A percentile compares a stretch with the other conserved stretches of the same genome.
Conservation (phyloP, 2,797 vertebrate genomes). For the Meda fulgida region DNA sequence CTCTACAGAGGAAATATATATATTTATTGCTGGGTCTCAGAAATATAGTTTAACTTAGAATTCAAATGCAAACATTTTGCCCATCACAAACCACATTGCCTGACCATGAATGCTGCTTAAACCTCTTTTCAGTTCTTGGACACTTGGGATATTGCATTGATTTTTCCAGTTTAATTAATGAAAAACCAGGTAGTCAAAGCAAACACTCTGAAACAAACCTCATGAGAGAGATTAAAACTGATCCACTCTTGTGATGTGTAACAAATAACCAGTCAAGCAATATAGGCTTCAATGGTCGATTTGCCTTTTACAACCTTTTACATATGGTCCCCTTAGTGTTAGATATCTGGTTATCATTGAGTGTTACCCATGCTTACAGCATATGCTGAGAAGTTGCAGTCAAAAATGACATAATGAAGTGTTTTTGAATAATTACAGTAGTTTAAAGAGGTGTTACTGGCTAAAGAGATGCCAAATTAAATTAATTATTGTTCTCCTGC, state of each 20-base stretch:
- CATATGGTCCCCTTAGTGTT: not conserved
- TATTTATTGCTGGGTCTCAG: not conserved
- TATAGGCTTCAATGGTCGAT: not conserved
- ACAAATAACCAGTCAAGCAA: not conserved
- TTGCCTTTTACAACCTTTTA: not conserved
- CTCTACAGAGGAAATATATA: not conserved
- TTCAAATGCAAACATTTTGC: not conserved
- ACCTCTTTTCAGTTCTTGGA: not conserved
- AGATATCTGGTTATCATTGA: not conserved
- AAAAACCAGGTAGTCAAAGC: not conserved
- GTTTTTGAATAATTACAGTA: constrained; percentile 17
- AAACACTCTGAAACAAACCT: not conserved
- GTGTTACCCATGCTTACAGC: not conserved
- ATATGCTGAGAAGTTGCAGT: not conserved
- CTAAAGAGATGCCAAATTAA: constrained; percentile 35
- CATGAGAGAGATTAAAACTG: not conserved
- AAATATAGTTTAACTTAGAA: not conserved
- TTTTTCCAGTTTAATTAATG: not conserved
- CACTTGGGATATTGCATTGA: not conserved
- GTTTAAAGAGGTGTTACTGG: constrained; percentile 21
- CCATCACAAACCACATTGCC: not conserved
- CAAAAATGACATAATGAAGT: constrained; percentile 26
- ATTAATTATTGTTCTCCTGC: constrained; percentile 15
- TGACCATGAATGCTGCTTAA: not conserved
- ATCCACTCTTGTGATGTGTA: not conserved